Evolutionary conservation across 53 echinoderm and acorn worm genomes (phyloP).

Genomic region (Glandiceps talaboti): DNA sequence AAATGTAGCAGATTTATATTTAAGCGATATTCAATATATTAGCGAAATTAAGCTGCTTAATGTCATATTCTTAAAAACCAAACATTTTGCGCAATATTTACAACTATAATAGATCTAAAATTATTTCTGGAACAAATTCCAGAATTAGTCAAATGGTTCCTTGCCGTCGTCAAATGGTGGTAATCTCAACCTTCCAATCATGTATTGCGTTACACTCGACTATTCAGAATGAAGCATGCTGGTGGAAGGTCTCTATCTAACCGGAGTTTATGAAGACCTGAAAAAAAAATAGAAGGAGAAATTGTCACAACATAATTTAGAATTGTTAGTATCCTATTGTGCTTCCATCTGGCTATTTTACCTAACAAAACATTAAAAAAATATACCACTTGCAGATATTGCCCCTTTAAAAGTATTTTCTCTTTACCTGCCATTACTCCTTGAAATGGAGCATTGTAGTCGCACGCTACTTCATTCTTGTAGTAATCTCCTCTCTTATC

Average conservation of each 20-base stretch:
- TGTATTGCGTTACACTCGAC: background rate
- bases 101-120: too few species aligned
- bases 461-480: background rate
- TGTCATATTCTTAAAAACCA: too few species aligned
- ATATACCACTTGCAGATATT: background rate
- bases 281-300: background rate
- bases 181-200: background rate
- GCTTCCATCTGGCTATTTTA: background rate
- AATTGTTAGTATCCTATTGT: background rate
- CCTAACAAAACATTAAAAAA: background rate
- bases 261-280: too few species aligned
- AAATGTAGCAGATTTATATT: too few species aligned
- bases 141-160: background rate
- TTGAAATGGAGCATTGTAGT: background rate
- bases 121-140: too few species aligned
- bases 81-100: too few species aligned
- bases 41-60: too few species aligned
- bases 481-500: background rate
- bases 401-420: background rate
- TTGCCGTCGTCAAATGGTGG: background rate
- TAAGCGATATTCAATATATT: too few species aligned
- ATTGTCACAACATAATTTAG: background rate
- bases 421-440: background rate
- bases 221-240: background rate
- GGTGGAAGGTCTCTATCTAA: background rate